phyloP scores from a whole-genome alignment of 2,888 invertebrate species.

The Prenolepis imparis region DNA sequence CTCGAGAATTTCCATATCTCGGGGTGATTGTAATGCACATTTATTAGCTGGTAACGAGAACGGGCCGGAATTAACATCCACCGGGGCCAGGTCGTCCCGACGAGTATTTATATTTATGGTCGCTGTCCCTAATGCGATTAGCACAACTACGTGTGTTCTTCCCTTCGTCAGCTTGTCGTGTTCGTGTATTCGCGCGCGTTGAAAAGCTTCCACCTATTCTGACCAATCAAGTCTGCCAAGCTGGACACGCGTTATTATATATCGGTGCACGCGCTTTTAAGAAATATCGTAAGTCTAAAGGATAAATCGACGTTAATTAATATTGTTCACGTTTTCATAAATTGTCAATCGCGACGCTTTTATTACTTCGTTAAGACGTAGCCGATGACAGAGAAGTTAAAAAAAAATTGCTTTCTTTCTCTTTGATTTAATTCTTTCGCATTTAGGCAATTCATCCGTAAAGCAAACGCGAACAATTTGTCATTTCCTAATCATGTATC shows the following conservation, averaged over 20 bases:
- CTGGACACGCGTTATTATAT: not conserved
- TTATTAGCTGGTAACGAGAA: slow-evolving; percentile 79
- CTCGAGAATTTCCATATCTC: slow-evolving; percentile 83
- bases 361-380: slow-evolving; percentile 47
- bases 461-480: not conserved
- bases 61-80: slow-evolving; percentile 78
- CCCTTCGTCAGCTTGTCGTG: slow-evolving; percentile 38
- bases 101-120: slow-evolving; percentile 77
- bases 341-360: slow-evolving; percentile 37
- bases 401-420: slow-evolving; percentile 43
- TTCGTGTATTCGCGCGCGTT: slow-evolving; percentile 46
- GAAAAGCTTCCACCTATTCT: slow-evolving; percentile 50
- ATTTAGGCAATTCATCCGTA: not conserved
- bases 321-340: slow-evolving; percentile 34
- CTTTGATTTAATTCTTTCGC: slow-evolving; percentile 9
- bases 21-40: slow-evolving; percentile 83
- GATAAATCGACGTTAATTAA: slow-evolving; percentile 22
- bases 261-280: slow-evolving; percentile 32
- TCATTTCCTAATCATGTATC: not conserved
- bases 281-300: slow-evolving; percentile 37
- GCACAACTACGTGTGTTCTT: slow-evolving; percentile 53
- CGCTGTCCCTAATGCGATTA: slow-evolving; percentile 56
- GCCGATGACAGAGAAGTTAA: slow-evolving; percentile 18
- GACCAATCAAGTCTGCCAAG: slow-evolving; percentile 42
- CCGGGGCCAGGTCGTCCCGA: slow-evolving; percentile 57